Percentiles rank a stretch among this genome's conserved stretches.
Conservation (phyloP, 2,113 vertebrate genomes). For the Pedetes capensis region DNA sequence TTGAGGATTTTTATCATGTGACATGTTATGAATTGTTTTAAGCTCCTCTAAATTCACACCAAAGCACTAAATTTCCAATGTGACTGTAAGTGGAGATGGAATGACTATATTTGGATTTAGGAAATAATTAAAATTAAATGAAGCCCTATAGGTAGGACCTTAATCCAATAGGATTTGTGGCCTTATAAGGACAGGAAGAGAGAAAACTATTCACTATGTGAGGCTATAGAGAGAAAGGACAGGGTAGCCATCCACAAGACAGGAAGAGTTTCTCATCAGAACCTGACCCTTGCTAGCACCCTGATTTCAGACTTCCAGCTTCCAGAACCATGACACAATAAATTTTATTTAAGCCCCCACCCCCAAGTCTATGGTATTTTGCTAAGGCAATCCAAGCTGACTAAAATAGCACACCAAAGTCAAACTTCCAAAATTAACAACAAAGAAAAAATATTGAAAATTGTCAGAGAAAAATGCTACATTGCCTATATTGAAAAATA, state of each 20-base stretch:
- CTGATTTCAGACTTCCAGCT: not conserved
- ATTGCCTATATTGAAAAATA: not conserved
- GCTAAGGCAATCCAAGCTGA: not conserved
- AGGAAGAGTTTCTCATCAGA: not conserved
- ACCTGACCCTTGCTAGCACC: not conserved
- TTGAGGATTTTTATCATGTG: not conserved
- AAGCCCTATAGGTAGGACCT: not conserved
- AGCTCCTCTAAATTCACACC: not conserved
- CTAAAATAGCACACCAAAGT: not conserved
- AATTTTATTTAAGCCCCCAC: not conserved
- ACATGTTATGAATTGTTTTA: not conserved
- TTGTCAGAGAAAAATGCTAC: not conserved
- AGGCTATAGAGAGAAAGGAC: not conserved
- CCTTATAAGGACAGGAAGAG: not conserved
- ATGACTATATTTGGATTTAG: not conserved
- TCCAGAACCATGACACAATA: not conserved
- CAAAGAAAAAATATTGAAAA: not conserved
- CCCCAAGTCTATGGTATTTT: not conserved
- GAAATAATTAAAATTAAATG: not conserved
- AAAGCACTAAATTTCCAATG: not conserved
- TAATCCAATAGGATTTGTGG: not conserved
- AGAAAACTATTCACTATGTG: not conserved
- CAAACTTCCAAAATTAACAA: conserved; percentile 1
- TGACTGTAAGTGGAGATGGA: not conserved
- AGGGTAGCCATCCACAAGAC: not conserved